Evolutionary conservation across 1,140 invertebrate species (phyloP), one percentile per base, ranked within the genome.

Genomic region (Odontomachus brunneus): DNA sequence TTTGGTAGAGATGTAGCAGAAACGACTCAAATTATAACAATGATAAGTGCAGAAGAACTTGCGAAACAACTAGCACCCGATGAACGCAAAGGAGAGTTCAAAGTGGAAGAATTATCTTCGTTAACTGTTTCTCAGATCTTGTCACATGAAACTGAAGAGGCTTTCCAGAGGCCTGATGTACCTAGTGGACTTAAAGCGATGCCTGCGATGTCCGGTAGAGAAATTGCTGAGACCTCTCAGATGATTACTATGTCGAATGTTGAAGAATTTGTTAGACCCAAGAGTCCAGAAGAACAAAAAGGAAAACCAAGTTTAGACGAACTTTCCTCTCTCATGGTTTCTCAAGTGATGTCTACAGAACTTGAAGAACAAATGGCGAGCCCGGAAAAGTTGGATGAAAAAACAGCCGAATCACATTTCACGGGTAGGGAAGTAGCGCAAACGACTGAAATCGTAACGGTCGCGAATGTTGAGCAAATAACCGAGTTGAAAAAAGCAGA

Each of bases 161-260:
- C 33, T 0, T 87, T 92, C 12, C 63, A 82, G 12, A 84, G 49
- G 59, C 0, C 44, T 12, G 69, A 84, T 38, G 53, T 75, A 26
- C 89, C 90, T 3, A 83, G 44, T 14, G 14, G 38, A 22, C 84
- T 83, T 3, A 90, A 53, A 12, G 92, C 92, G 17, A 65, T 82
- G 11, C 51, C 89, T 38, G 63, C 81, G 7, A 24, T 92, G 1
- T 69, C 69, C 0, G 91, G 93, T 7, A 90, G 92, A 84, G 90
- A 94, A 86, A 84, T 92, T 5, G 91, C 92, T 0, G 82, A 94
- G 80, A 91, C 85, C 17, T 90, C 57, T 60, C 90, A 94, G 78
- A 71, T 92, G 33, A 33, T 91, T 15, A 83, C 90, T 0, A 75
- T 91, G 12, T 44, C 83, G 0, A 78, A 82, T 38, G 83, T 83